Percentiles rank a stretch among this genome's conserved stretches.
Evolutionary conservation across 1,140 invertebrate species (phyloP).

Genomic region (Sycobia sp.): DNA sequence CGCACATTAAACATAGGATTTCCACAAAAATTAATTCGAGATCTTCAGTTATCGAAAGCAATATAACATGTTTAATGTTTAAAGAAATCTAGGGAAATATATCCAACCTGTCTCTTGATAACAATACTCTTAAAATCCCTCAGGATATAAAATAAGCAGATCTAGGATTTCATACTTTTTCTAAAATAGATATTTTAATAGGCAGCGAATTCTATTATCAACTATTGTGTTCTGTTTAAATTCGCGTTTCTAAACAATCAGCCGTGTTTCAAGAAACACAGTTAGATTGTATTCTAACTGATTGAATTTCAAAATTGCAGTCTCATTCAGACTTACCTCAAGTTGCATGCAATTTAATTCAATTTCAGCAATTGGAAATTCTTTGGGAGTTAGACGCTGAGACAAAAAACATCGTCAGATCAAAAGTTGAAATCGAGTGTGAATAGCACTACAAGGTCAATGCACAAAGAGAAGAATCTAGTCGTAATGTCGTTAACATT

Average conservation of each 20-base stretch:
- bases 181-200: not conserved
- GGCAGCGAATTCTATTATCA: not conserved
- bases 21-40: not conserved
- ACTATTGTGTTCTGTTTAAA: not conserved
- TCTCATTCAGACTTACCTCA: not conserved
- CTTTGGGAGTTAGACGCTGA: not conserved
- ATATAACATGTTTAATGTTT: not conserved
- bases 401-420: not conserved
- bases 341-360: not conserved
- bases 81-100: not conserved
- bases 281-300: not conserved
- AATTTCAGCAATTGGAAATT: not conserved
- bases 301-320: conserved; percentile 14
- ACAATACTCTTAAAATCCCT: not conserved
- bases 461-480: not conserved
- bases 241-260: not conserved
- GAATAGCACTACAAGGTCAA: not conserved
- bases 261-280: not conserved
- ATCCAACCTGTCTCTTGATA: not conserved
- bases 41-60: not conserved
- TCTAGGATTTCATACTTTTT: not conserved
- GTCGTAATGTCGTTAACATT: not conserved
- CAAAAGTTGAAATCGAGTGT: not conserved
- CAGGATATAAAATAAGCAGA: not conserved
- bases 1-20: not conserved